A percentile compares a stretch with the other conserved stretches of the same genome.
These are phyloP conservation scores for Sebastes paucispinis DNA, from an alignment of 2,797 vertebrate genomes.

Conservation along the genomic window DNA sequence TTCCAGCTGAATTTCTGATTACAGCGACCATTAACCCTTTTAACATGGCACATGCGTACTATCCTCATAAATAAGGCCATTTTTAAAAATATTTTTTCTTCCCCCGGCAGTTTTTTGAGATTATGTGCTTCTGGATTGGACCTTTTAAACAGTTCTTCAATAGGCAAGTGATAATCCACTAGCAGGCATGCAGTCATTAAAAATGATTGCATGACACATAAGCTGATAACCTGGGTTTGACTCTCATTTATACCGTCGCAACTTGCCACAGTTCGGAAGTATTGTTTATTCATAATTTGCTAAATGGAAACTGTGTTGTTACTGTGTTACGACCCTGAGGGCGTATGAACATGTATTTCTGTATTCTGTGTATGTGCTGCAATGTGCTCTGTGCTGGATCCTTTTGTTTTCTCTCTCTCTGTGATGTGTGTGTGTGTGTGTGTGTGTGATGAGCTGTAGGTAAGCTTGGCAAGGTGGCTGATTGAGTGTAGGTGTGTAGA, in stretches of 20 bases:
- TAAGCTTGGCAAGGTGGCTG: no score
- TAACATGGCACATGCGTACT: neutral
- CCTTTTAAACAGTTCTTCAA: neutral
- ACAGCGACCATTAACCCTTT: neutral
- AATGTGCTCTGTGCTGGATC: no score
- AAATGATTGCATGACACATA: slow-evolving; percentile 16
- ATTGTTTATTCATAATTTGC: neutral
- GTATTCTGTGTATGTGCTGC: neutral
- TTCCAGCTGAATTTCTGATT: neutral
- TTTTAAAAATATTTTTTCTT: neutral
- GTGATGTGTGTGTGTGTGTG: no score
- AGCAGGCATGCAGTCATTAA: neutral
- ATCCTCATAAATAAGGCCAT: neutral
- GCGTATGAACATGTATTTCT: no score
- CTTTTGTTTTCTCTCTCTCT: no score
- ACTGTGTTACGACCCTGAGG: neutral
- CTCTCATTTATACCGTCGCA: neutral
- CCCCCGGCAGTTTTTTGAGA: neutral
- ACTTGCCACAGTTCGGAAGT: neutral
- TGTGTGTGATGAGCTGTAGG: no score
- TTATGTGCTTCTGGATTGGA: neutral
- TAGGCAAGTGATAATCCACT: neutral
- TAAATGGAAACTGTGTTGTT: slow-evolving; percentile 27
- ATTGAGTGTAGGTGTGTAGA: no score
- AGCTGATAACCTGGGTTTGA: neutral